Percentiles rank a stretch among this genome's conserved stretches.
These are phyloP conservation scores for Corythoichthys intestinalis DNA, from an alignment of 2,113 vertebrate species.

Conservation along the genomic window DNA sequence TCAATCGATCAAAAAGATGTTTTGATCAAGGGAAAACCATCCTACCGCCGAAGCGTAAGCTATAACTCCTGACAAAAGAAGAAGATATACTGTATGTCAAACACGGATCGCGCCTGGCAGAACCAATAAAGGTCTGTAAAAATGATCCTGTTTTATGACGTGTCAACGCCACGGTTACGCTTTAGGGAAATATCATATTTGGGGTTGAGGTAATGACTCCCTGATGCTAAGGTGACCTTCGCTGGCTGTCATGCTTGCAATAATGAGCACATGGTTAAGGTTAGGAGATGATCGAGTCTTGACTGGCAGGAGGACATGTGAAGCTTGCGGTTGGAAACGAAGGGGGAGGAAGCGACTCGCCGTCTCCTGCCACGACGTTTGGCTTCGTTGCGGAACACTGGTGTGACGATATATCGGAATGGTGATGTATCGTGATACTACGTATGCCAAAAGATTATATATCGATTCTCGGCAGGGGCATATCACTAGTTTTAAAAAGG, in stretches of 20 bases:
- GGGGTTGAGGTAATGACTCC: not conserved
- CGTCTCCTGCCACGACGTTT: not conserved
- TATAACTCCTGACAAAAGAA: not conserved
- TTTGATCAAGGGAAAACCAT: not conserved
- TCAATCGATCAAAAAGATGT: not conserved
- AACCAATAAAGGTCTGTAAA: not conserved
- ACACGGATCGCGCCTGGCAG: not conserved
- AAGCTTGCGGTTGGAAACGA: not conserved
- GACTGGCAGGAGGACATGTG: slow-evolving; percentile 8
- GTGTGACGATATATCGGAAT: no score
- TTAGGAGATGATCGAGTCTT: slow-evolving; percentile 1
- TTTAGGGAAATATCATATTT: slow-evolving; percentile 5
- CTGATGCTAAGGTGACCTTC: slow-evolving; percentile 11
- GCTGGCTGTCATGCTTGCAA: slow-evolving; percentile 1
- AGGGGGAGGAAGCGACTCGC: not conserved
- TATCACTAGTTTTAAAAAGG: no score
- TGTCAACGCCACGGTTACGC: not conserved
- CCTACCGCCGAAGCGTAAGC: not conserved
- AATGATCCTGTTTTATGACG: not conserved
- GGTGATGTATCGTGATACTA: no score
- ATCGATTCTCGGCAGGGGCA: no score
- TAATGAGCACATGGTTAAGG: slow-evolving; percentile 3
- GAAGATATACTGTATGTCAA: slow-evolving; percentile 1
- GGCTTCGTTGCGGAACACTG: not conserved
- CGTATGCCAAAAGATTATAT: no score